These are phyloP conservation scores for Hetaerina titia DNA, from an alignment of 2,888 invertebrate genomes.

Conservation along the genomic window DNA sequence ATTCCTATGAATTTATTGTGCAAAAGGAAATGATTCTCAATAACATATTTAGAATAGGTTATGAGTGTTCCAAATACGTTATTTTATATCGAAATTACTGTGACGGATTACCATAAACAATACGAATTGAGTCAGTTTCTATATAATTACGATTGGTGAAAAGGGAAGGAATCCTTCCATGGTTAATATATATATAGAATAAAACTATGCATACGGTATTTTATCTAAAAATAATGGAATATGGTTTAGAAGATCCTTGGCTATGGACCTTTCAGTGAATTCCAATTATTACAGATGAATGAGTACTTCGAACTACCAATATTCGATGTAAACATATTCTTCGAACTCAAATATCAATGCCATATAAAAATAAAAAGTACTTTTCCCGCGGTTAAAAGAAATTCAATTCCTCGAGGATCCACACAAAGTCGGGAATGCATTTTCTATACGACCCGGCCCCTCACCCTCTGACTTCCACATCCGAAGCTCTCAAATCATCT, in stretches of 20 bases:
- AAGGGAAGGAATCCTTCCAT: background rate
- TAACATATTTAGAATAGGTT: too few species aligned
- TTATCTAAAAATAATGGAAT: background rate
- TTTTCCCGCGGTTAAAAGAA: background rate
- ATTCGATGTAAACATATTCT: background rate
- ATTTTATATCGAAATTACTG: too few species aligned
- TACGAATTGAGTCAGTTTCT: too few species aligned
- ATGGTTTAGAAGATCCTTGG: background rate
- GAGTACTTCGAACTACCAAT: background rate
- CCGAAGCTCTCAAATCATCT: slow-evolving; percentile 8
- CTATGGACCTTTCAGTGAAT: background rate
- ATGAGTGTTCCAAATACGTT: too few species aligned
- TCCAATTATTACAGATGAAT: background rate
- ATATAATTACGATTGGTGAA: background rate
- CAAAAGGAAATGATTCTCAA: too few species aligned
- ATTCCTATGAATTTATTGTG: too few species aligned
- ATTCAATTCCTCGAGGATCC: background rate
- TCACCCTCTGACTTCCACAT: background rate
- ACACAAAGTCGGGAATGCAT: background rate
- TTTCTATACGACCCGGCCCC: background rate
- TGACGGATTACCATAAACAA: too few species aligned
- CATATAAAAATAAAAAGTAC: background rate
- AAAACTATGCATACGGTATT: background rate
- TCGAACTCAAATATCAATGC: background rate
- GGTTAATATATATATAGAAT: background rate